Evolutionary conservation across 2,797 vertebrate species (phyloP).

Genomic region (Platalea minor): DNA sequence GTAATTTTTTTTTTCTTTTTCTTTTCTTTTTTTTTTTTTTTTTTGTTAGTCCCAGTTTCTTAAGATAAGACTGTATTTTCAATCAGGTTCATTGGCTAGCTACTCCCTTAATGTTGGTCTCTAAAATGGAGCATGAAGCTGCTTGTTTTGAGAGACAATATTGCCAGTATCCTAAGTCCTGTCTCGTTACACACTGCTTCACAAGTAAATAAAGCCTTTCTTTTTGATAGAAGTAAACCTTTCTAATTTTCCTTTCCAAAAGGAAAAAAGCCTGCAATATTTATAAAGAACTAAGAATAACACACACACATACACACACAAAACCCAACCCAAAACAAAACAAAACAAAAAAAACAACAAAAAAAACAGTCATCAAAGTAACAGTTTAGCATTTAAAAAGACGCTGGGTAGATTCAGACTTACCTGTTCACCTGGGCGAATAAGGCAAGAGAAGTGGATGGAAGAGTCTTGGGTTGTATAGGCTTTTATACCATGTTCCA

Average conservation of each 20-base stretch:
- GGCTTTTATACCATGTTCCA: slow-evolving; percentile 20
- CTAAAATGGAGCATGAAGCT: background rate
- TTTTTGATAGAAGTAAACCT: background rate
- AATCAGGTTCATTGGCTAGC: background rate
- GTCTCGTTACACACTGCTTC: too few relatives aligned
- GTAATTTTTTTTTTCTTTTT: too few relatives aligned
- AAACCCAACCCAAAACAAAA: background rate
- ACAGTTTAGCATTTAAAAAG: slow-evolving; percentile 32
- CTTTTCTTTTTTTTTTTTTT: too few relatives aligned
- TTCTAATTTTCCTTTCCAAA: background rate
- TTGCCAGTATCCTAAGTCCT: background rate
- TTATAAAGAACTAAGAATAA: background rate
- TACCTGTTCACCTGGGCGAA: background rate
- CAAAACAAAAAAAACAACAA: too few relatives aligned
- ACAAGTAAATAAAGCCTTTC: background rate
- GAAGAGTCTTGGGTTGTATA: background rate
- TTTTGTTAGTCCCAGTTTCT: background rate
- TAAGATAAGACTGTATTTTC: background rate
- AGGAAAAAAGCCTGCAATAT: background rate
- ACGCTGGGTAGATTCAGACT: background rate
- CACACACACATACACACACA: too few relatives aligned
- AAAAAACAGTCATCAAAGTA: background rate
- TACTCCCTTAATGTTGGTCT: background rate
- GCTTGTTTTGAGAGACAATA: background rate
- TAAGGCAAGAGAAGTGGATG: background rate